These are phyloP conservation scores for Cyclina sinensis DNA, from an alignment of 1,140 invertebrate genomes.

Conservation along the genomic window DNA sequence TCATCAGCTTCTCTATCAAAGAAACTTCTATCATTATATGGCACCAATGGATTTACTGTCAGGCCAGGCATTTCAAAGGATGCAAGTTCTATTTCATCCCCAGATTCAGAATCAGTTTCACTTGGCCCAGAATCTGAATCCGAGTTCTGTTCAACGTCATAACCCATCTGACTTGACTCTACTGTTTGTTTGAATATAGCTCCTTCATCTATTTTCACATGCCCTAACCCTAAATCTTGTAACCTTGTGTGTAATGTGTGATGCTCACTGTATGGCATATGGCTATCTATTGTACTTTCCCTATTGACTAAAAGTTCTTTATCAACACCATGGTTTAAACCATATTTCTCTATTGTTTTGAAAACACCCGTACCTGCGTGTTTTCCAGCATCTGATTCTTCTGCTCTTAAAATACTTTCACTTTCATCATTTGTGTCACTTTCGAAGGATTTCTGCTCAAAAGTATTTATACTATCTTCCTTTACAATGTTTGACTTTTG, in stretches of 20 bases:
- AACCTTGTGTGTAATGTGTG: constrained; percentile 15
- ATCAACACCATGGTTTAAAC: too few species aligned
- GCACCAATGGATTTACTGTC: not conserved
- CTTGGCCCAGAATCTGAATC: constrained; percentile 32
- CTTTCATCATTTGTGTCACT: not conserved
- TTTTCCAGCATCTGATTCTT: not conserved
- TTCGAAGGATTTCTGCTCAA: not conserved
- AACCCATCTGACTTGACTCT: constrained; percentile 22
- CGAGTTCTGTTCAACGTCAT: not conserved
- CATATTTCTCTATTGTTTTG: too few species aligned
- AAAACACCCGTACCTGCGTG: too few species aligned
- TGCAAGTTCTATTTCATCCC: constrained; percentile 64
- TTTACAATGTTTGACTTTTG: too few species aligned
- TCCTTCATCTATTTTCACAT: constrained; percentile 37
- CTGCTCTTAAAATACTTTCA: not conserved
- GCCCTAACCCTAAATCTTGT: constrained; percentile 23
- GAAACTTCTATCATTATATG: not conserved
- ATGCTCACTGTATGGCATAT: not conserved
- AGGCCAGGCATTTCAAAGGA: constrained; percentile 56
- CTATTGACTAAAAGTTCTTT: too few species aligned
- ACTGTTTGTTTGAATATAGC: not conserved
- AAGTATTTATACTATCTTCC: not conserved
- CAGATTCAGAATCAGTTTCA: constrained; percentile 61
- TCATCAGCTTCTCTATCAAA: not conserved
- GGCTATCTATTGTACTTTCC: not conserved